Percentiles rank a stretch among this genome's conserved stretches.
Evolutionary conservation across 2,888 invertebrate genomes (phyloP).

Genomic region (Dendrolimus houi): DNA sequence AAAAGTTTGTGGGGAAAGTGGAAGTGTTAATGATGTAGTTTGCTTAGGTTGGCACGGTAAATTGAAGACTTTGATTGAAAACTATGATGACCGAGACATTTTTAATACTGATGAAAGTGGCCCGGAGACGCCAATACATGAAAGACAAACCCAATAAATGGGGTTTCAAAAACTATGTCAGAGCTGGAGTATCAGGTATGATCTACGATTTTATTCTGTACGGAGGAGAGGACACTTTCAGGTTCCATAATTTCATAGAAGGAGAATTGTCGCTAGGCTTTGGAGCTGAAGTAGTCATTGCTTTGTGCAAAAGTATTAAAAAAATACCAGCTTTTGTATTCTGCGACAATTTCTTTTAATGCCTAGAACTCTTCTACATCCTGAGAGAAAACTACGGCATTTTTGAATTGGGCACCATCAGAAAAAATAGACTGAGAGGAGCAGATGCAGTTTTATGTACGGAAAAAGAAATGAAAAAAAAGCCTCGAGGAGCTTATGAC

Average conservation of each 20-base stretch:
- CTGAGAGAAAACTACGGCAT: constrained; percentile 14
- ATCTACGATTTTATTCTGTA: constrained; percentile 29
- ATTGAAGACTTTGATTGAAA: too few species aligned
- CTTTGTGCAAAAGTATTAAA: constrained; percentile 11
- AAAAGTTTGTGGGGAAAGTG: too few species aligned
- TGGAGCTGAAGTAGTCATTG: constrained; percentile 12
- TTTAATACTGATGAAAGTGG: too few species aligned
- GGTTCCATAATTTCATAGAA: constrained; percentile 6
- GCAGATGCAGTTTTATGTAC: constrained; percentile 11
- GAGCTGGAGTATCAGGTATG: constrained; percentile 31
- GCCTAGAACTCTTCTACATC: constrained; percentile 2
- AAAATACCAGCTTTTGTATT: constrained; percentile 8
- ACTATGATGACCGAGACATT: too few species aligned
- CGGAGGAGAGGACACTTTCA: constrained; percentile 8
- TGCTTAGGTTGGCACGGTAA: too few species aligned
- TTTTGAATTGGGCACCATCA: constrained; percentile 18
- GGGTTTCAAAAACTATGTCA: constrained; percentile 33
- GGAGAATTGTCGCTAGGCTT: constrained; percentile 12
- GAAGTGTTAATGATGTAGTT: too few species aligned
- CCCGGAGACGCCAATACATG: constrained; percentile 29
- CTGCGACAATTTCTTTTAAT: constrained; percentile 11
- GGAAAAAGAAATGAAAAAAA: constrained; percentile 20
- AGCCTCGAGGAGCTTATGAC: constrained; percentile 9
- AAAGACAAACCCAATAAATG: constrained; percentile 34
- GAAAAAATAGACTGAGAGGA: constrained; percentile 16